A percentile compares a stretch with the other conserved stretches of the same genome.
Conservation (phyloP, 2,888 invertebrate genomes). For the Andrena bucephala region DNA sequence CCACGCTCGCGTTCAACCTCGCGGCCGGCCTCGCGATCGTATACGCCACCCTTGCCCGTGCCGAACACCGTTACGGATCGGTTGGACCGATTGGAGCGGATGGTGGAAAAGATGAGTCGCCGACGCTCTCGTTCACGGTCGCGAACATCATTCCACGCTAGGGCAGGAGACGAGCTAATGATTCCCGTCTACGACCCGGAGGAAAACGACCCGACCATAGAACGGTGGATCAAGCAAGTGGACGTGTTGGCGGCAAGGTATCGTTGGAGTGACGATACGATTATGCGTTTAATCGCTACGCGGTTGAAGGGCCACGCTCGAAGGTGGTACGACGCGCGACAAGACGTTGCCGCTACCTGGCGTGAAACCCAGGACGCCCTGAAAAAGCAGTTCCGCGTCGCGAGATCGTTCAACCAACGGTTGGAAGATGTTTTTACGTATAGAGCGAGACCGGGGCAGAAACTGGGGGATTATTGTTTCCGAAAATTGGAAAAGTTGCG, state of each 20-base stretch:
- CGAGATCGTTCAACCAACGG: background rate
- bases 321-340: background rate
- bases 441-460: background rate
- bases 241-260: background rate
- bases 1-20: too few species aligned
- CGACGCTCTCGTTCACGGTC: background rate
- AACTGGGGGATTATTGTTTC: background rate
- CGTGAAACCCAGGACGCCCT: background rate
- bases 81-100: background rate
- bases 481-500: background rate
- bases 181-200: background rate
- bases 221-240: background rate
- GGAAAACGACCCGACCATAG: background rate
- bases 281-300: constrained; percentile 1
- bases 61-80: background rate
- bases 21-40: too few species aligned
- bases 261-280: background rate
- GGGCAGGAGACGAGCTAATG: background rate
- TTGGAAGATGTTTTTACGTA: background rate
- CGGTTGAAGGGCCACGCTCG: background rate
- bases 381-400: background rate
- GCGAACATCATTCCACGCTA: background rate
- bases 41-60: too few species aligned
- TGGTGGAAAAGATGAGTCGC: background rate
- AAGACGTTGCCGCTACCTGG: background rate